A percentile compares a stretch with the other conserved stretches of the same genome.
These are phyloP conservation scores for Gonioctena quinquepunctata DNA, from an alignment of 1,140 invertebrate genomes.

Conservation along the genomic window DNA sequence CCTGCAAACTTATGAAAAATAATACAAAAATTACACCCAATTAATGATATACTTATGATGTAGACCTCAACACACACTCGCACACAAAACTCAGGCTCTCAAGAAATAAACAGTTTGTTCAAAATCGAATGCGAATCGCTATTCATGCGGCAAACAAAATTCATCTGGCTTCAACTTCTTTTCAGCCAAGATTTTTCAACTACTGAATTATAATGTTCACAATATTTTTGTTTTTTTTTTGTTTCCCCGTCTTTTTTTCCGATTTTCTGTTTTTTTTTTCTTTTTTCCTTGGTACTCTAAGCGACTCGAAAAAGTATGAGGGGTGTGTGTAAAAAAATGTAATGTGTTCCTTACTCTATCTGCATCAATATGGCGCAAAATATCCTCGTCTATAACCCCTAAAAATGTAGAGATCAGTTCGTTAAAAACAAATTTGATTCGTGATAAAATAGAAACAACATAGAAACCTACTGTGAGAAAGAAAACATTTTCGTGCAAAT, in stretches of 20 bases:
- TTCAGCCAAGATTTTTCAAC: too few relatives aligned
- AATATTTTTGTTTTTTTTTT: slow-evolving; percentile 8
- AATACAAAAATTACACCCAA: slow-evolving; percentile 18
- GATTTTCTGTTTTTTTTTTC: too few relatives aligned
- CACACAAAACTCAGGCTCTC: neutral
- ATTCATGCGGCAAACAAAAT: neutral
- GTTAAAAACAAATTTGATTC: slow-evolving; percentile 29
- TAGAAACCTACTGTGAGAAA: neutral
- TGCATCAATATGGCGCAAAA: slow-evolving; percentile 53
- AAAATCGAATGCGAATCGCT: neutral
- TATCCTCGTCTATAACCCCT: slow-evolving; percentile 54
- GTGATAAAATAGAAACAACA: slow-evolving; percentile 45
- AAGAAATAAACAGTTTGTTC: neutral
- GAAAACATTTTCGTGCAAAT: neutral
- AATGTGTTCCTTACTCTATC: slow-evolving; percentile 38
- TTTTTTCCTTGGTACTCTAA: slow-evolving; percentile 20
- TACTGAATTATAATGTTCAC: neutral
- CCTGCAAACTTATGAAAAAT: slow-evolving; percentile 29
- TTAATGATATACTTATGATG: slow-evolving; percentile 21
- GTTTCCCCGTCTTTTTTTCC: slow-evolving; percentile 23
- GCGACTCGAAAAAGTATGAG: slow-evolving; percentile 23
- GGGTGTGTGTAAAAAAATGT: slow-evolving; percentile 22
- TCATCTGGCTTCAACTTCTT: too few relatives aligned
- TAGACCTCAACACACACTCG: too few relatives aligned
- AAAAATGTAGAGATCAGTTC: slow-evolving; percentile 49